phyloP scores from a whole-genome alignment of 2,888 invertebrate species.

The Yponomeuta malinellus region DNA sequence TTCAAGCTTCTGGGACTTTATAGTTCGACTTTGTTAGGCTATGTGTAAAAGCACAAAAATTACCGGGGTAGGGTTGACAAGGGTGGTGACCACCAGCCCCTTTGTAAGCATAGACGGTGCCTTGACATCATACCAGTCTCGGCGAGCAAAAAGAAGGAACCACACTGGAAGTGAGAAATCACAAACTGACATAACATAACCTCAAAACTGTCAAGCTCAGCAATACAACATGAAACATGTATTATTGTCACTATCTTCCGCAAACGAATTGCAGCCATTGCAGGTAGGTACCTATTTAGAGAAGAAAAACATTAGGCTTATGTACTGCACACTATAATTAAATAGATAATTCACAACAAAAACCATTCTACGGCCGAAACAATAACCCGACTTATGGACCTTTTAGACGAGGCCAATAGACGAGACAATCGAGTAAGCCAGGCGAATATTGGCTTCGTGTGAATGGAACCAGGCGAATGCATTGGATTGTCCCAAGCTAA shows the following conservation, averaged over 20 bases:
- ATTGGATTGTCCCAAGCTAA: too few relatives aligned
- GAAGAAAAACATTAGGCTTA: too few relatives aligned
- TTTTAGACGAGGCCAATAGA: too few relatives aligned
- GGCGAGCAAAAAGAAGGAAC: constrained; percentile 96
- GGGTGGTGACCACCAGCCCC: constrained; percentile 96
- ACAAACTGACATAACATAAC: constrained; percentile 36
- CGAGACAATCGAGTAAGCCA: too few relatives aligned
- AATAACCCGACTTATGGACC: constrained; percentile 49
- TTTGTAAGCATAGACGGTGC: constrained; percentile 98
- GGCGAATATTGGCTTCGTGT: too few relatives aligned
- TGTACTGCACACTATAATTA: neutral
- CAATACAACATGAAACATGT: neutral
- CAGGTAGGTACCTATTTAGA: neutral
- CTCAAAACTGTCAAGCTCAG: constrained; percentile 29
- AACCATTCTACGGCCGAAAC: constrained; percentile 42
- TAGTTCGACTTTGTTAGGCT: neutral
- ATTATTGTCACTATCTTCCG: neutral
- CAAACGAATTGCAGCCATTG: neutral
- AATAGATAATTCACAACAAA: neutral
- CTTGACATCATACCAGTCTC: constrained; percentile 99
- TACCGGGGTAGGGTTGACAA: constrained; percentile 98
- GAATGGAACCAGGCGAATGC: too few relatives aligned
- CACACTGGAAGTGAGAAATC: constrained; percentile 76
- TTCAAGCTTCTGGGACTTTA: too few relatives aligned
- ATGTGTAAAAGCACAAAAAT: constrained; percentile 28